Evolutionary conservation across 2,113 vertebrate species (phyloP).

Genomic region (Prietella phreatophila): DNA sequence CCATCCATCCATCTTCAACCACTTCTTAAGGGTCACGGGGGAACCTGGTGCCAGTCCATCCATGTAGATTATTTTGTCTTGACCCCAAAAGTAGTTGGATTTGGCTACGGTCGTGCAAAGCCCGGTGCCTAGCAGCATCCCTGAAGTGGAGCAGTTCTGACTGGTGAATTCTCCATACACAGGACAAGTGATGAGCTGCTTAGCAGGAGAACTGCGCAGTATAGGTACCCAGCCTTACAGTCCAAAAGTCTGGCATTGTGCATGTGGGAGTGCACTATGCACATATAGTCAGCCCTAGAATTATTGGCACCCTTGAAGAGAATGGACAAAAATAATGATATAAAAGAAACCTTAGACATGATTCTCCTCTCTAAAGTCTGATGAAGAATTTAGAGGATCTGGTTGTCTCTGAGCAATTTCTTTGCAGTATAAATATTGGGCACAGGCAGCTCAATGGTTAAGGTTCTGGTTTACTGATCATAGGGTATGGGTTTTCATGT

Average conservation of each 20-base stretch:
- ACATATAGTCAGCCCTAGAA: neutral
- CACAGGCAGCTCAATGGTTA: neutral
- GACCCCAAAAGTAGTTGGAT: neutral
- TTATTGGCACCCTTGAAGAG: neutral
- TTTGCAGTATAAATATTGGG: neutral
- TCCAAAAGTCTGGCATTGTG: neutral
- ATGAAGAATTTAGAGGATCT: neutral
- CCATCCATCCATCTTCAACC: too few relatives aligned
- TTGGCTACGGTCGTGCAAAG: constrained; percentile 30
- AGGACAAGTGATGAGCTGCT: neutral
- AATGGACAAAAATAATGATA: neutral
- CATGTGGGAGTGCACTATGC: neutral
- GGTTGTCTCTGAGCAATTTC: neutral
- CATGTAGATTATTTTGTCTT: neutral
- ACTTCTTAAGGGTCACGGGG: too few relatives aligned
- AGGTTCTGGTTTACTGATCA: neutral
- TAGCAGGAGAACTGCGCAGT: neutral
- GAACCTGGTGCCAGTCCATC: too few relatives aligned
- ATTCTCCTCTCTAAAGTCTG: neutral
- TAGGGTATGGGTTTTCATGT: neutral
- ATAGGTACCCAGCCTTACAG: neutral
- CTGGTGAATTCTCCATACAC: neutral
- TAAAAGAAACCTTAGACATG: neutral
- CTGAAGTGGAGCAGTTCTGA: neutral
- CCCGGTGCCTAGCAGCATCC: constrained; percentile 33